Percentiles rank a stretch among this genome's conserved stretches.
These are phyloP conservation scores for Apocrypta bakeri DNA, from an alignment of 1,140 invertebrate genomes.

Conservation along the genomic window DNA sequence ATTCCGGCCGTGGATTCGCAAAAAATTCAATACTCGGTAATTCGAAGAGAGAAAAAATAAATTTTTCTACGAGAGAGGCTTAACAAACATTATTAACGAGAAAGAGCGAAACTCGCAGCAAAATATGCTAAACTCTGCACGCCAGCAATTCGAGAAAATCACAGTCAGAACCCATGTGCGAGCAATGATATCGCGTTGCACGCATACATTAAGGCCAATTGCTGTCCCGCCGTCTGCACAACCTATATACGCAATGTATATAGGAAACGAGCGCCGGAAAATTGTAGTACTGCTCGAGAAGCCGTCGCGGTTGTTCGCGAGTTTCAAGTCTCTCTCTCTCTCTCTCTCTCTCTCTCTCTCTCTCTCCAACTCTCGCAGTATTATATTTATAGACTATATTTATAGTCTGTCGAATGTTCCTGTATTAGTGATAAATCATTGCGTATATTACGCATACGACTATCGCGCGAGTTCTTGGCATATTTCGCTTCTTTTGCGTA, in stretches of 20 bases:
- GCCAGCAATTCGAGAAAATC: background rate
- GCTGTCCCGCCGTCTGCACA: background rate
- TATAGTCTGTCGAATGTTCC: no score
- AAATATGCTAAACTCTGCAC: slow-evolving; percentile 5
- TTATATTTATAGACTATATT: no score
- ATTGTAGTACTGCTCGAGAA: background rate
- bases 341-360: no score
- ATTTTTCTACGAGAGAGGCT: no score
- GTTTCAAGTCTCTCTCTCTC: background rate
- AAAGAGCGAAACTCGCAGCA: background rate
- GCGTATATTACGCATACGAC: no score
- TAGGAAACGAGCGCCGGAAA: background rate
- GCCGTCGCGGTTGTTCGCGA: background rate
- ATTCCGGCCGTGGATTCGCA: no score
- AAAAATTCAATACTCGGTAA: no score
- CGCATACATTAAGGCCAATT: background rate
- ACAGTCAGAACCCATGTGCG: background rate
- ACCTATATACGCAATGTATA: background rate
- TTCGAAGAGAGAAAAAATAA: no score
- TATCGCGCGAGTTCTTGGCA: no score
- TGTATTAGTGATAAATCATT: background rate
- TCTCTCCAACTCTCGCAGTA: no score
- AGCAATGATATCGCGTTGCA: background rate
- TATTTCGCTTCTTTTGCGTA: background rate
- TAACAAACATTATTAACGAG: no score